phyloP scores from a whole-genome alignment of 1,140 invertebrate species.

The Cataglyphis hispanica region DNA sequence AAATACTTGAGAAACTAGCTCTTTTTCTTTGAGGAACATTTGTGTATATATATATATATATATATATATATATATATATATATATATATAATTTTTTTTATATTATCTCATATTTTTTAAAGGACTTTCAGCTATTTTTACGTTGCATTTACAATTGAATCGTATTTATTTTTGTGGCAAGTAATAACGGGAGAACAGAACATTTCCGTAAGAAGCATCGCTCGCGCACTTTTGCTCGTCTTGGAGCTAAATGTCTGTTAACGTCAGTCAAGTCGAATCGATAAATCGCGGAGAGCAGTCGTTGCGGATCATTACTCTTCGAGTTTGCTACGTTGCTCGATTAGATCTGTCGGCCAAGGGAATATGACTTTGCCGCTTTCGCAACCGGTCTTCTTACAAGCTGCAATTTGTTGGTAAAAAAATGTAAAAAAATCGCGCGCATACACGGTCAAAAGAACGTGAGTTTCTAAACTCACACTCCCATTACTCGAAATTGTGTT shows the following conservation, averaged over 20 bases:
- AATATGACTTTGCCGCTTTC: constrained; percentile 40
- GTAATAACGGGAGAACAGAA: constrained; percentile 20
- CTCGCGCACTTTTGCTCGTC: constrained; percentile 48
- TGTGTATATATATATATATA: not conserved
- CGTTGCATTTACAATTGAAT: constrained; percentile 24
- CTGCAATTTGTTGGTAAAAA: constrained; percentile 34
- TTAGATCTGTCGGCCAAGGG: constrained; percentile 16
- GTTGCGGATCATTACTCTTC: constrained; percentile 56
- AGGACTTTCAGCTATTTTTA: not conserved
- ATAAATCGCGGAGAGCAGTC: constrained; percentile 43
- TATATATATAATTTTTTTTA: not conserved
- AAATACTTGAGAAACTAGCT: not conserved
- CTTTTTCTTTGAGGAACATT: not conserved
- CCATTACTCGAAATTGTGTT: constrained; percentile 62
- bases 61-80: too few species aligned
- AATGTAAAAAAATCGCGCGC: not conserved
- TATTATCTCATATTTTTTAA: not conserved
- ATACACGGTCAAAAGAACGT: not conserved
- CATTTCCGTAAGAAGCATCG: constrained; percentile 41
- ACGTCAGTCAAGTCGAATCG: constrained; percentile 36
- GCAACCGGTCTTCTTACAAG: constrained; percentile 10
- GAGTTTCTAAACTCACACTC: constrained; percentile 33
- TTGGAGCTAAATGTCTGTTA: constrained; percentile 50
- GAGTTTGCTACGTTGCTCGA: constrained; percentile 35
- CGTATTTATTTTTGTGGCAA: constrained; percentile 31